Percentiles rank a stretch among this genome's conserved stretches.
Conservation (phyloP, 2,113 vertebrate genomes). For the Smithornis capensis region DNA sequence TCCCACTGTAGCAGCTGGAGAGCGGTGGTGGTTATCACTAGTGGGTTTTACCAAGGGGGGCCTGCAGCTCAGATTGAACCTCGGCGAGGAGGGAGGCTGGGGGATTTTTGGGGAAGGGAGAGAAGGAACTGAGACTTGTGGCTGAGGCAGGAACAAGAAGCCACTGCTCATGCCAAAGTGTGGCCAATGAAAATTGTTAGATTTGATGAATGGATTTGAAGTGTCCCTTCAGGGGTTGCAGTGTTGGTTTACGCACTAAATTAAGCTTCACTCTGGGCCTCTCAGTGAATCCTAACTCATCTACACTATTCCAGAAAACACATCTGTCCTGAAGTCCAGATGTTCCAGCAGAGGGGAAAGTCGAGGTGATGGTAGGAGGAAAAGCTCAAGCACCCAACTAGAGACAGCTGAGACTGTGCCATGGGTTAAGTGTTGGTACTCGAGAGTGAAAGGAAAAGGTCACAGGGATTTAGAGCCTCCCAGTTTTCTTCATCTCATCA, state of each 20-base stretch:
- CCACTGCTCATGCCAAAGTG: background rate
- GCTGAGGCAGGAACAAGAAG: background rate
- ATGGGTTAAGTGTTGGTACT: background rate
- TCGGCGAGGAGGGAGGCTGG: background rate
- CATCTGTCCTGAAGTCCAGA: background rate
- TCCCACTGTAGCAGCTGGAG: background rate
- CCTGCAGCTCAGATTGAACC: background rate
- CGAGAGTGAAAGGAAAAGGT: background rate
- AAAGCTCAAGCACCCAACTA: background rate
- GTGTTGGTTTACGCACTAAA: accelerated
- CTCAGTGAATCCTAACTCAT: background rate
- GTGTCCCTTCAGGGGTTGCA: background rate
- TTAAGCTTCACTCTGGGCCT: background rate
- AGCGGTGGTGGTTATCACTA: background rate
- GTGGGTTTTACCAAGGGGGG: background rate
- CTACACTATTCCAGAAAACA: background rate
- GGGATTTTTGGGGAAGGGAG: background rate
- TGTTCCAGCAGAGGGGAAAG: background rate
- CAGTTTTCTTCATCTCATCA: background rate
- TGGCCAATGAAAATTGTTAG: background rate
- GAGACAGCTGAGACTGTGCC: background rate
- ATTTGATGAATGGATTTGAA: background rate
- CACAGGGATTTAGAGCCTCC: background rate
- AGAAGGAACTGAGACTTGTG: background rate
- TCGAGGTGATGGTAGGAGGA: background rate